These are phyloP conservation scores for Nasonia oneida DNA, from an alignment of 2,888 invertebrate species.

Conservation along the genomic window DNA sequence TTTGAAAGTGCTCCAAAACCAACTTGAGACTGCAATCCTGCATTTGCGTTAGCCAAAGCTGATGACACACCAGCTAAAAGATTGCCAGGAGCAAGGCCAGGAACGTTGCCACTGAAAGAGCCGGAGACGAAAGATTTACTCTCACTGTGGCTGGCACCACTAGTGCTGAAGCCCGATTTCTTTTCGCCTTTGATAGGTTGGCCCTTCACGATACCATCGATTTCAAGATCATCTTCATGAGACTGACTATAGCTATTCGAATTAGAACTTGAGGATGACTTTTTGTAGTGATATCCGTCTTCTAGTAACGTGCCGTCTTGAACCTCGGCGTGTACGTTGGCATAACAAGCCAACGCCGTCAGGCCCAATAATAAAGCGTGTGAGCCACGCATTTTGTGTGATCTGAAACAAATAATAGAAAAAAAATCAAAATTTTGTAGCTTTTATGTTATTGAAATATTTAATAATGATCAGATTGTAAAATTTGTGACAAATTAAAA, in stretches of 20 bases:
- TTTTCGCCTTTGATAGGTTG: conserved; percentile 61
- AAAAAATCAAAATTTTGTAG: background rate
- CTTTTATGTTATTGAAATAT: too few species aligned
- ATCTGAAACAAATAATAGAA: conserved; percentile 62
- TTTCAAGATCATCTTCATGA: conserved; percentile 62
- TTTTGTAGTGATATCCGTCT: conserved; percentile 65
- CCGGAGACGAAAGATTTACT: conserved; percentile 62
- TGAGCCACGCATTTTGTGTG: conserved; percentile 66
- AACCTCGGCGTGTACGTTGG: conserved; percentile 66
- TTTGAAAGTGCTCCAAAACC: conserved; percentile 58
- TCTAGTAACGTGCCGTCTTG: conserved; percentile 56
- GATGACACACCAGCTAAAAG: conserved; percentile 38
- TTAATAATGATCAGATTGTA: too few species aligned
- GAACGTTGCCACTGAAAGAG: conserved; percentile 61
- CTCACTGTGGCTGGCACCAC: conserved; percentile 61
- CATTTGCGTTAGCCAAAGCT: conserved; percentile 7
- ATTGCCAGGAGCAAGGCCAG: conserved; percentile 59
- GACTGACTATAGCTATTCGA: conserved; percentile 64
- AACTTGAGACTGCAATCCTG: conserved; percentile 27
- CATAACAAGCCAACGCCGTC: conserved; percentile 64
- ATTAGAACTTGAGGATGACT: conserved; percentile 64
- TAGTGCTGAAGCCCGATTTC: conserved; percentile 62
- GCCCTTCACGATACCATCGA: conserved; percentile 62
- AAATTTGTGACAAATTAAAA: too few species aligned
- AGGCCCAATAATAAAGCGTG: conserved; percentile 67